Evolutionary conservation across 1,140 invertebrate genomes (phyloP).

Genomic region (Mercenaria mercenaria): DNA sequence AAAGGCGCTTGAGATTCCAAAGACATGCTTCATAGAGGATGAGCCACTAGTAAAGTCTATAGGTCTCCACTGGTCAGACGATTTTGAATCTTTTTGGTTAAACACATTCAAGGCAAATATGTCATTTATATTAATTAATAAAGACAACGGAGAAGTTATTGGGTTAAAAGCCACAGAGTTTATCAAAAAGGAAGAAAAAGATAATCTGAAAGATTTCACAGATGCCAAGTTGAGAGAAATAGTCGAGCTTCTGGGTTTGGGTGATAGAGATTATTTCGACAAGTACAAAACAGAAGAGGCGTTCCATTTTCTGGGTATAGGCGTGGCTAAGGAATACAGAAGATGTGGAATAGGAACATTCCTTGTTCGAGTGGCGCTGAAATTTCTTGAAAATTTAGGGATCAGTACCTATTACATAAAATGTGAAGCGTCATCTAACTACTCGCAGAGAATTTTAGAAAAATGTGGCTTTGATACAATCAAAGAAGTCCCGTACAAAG

Average conservation of each 20-base stretch:
- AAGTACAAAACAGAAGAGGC: neutral
- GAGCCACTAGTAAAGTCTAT: slow-evolving; percentile 5
- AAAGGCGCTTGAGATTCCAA: neutral
- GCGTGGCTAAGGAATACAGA: neutral
- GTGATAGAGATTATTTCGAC: neutral
- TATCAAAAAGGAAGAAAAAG: neutral
- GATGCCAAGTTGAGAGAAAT: neutral
- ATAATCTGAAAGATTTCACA: neutral
- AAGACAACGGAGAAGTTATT: neutral
- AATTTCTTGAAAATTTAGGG: slow-evolving; percentile 49
- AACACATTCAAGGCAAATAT: neutral
- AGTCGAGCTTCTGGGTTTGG: neutral
- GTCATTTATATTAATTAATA: neutral
- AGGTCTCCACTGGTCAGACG: neutral
- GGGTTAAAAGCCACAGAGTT: neutral
- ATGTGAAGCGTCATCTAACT: neutral
- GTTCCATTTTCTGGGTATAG: neutral
- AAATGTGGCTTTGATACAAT: slow-evolving; percentile 33
- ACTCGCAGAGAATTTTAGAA: neutral
- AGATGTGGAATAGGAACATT: neutral
- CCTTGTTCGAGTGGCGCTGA: no score
- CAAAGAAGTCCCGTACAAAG: neutral
- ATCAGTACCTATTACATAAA: neutral
- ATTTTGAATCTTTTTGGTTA: neutral
- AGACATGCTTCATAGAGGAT: neutral